These are phyloP conservation scores for Drosophila seguyi DNA, from an alignment of 1,140 invertebrate genomes.

Conservation along the genomic window DNA sequence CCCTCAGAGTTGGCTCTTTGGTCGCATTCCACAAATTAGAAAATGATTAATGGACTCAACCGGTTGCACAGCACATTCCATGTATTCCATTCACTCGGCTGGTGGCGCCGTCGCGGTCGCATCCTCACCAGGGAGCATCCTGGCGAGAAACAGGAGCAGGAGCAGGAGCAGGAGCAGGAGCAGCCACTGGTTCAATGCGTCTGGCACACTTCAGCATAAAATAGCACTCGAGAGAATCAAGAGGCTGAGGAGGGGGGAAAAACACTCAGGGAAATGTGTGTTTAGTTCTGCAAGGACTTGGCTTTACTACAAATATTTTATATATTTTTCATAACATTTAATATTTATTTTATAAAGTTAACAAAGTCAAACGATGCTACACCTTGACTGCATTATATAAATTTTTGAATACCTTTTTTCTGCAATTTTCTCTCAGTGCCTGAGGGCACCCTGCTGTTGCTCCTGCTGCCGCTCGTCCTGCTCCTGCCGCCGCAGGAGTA, in stretches of 20 bases:
- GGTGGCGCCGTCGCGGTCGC: conserved; percentile 60
- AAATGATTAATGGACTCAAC: conserved; percentile 85
- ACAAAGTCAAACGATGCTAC: not conserved
- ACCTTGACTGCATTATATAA: too few relatives aligned
- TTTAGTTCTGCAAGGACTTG: not conserved
- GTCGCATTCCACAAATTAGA: conserved; percentile 84
- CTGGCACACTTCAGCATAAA: conserved; percentile 83
- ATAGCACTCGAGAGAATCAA: conserved; percentile 79
- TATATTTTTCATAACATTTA: not conserved
- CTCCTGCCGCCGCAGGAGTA: conserved; percentile 46
- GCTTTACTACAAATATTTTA: not conserved
- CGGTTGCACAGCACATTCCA: conserved; percentile 68
- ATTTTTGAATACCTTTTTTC: too few relatives aligned
- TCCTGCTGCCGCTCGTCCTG: conserved; percentile 20
- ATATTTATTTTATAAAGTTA: not conserved
- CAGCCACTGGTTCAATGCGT: conserved; percentile 49
- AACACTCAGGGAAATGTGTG: not conserved
- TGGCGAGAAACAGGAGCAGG: conserved; percentile 8
- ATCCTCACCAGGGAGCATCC: conserved; percentile 49
- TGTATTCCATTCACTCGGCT: conserved; percentile 10
- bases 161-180: conserved; percentile 2
- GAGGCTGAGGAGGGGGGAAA: not conserved
- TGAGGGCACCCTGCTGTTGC: conserved; percentile 55
- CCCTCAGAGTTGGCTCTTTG: not conserved
- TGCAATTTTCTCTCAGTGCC: conserved; percentile 15